Conservation (phyloP, 2,797 vertebrate genomes). For the Aphelocoma californica region DNA sequence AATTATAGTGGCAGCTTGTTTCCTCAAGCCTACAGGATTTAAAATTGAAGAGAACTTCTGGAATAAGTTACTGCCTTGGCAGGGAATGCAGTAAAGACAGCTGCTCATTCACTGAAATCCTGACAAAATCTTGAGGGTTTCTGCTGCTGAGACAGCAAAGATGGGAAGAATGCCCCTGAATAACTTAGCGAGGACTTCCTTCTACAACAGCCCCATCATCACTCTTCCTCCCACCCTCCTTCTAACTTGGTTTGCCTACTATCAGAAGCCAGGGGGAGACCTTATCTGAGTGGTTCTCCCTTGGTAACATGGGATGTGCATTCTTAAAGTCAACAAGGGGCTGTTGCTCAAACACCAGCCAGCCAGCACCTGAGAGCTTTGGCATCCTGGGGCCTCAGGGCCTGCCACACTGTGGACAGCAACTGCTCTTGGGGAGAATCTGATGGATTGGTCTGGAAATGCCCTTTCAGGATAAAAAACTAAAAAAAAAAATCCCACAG, state of each 20-base stretch:
- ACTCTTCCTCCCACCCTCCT: not conserved
- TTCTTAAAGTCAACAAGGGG: not conserved
- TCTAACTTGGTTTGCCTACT: not conserved
- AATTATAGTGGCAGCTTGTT: not conserved
- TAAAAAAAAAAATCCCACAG: not conserved
- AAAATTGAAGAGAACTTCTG: not conserved
- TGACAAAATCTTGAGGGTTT: not conserved
- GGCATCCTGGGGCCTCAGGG: not conserved
- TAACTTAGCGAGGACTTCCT: not conserved
- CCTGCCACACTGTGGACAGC: not conserved
- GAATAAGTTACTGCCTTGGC: not conserved
- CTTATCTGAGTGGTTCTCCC: not conserved
- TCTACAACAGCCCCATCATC: not conserved
- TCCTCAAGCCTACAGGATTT: not conserved
- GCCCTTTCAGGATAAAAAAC: not conserved
- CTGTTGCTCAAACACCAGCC: not conserved
- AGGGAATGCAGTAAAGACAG: not conserved
- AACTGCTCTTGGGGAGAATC: not conserved
- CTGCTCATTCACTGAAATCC: not conserved
- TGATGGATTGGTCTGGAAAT: not conserved
- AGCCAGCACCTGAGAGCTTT: not conserved
- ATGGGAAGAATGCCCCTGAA: not conserved
- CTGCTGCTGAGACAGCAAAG: not conserved
- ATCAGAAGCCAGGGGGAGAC: not conserved
- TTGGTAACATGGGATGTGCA: not conserved